Base-by-base conservation (phyloP, 2,797 vertebrate genomes). In the Lutjanus campechanus region DNA sequence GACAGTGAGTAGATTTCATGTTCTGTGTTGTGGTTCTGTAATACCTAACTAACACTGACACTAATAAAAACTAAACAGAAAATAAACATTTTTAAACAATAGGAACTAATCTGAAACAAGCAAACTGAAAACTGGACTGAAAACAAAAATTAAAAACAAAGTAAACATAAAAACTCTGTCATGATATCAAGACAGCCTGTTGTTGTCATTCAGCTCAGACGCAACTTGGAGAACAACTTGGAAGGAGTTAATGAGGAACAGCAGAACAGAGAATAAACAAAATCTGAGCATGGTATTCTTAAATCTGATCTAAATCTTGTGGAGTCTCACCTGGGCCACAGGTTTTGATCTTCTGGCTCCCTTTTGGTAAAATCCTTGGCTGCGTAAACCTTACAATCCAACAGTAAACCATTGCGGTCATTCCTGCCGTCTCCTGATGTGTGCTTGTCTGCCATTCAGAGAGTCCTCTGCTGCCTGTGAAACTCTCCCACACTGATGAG, bases 261-360 rank as follows among this genome's bases (percentile, higher is more conserved):
- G 4, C 3, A 1, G 3, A 8, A 29, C 5, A 22, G 1, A 2
- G 1, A 1, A 12, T 7, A 2, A 50, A n/a, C 20, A 1, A 58
- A 43, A 65, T 19, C 4, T 25, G 20, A 36, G 7, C 17, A 10
- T 25, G 7, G 2, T 50, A 4, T 11, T 60, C 40, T 36, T 9
- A 53, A 25, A 5, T 71, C n/a, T 20, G 16, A 49, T 29, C 19
- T 36, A 25, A 44, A 41, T 3, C 13, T 17, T 46, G 44, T 7
- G 8, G 15, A 46, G 44, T 55, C 93, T 93, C 67, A 95, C 94
- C 94, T 92, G 12, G 91, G 65, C 94, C 93, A 94, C 44, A 91
- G 64, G 8, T 73, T 80, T 9, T 20, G 46, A 8, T 76, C 64
- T 25, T 51, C 49, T 0, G 5, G 5, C 17, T 76, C 44, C 7